Conservation (phyloP, 1,140 invertebrate species). For the Tetranychus cinnabarinus region DNA sequence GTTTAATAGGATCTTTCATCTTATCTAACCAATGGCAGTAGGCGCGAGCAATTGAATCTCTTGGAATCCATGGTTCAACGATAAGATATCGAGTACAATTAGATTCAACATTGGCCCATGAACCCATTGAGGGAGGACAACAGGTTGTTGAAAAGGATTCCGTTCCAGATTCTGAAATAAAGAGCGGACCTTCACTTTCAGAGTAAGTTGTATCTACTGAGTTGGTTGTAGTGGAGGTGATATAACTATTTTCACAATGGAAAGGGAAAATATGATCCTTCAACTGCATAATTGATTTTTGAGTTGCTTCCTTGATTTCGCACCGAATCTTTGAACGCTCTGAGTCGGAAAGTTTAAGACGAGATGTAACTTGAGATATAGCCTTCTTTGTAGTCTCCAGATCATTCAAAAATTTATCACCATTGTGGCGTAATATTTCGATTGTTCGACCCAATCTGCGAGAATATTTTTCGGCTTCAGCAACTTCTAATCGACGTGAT, state of each 20-base stretch:
- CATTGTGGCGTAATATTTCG: background rate
- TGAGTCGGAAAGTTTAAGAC: background rate
- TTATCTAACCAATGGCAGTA: background rate
- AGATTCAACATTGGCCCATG: background rate
- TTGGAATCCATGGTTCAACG: slow-evolving; percentile 6
- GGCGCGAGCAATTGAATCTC: background rate
- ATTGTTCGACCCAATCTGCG: background rate
- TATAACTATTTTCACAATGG: background rate
- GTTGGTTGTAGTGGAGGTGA: background rate
- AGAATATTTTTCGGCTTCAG: background rate
- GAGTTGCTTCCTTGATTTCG: background rate
- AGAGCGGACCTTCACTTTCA: background rate
- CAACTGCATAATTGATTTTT: background rate
- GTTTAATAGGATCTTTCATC: background rate
- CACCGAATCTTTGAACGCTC: background rate
- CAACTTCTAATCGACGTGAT: background rate
- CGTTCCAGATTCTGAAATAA: background rate
- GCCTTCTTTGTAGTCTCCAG: background rate
- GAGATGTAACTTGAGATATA: background rate
- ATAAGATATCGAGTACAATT: background rate
- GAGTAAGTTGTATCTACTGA: background rate
- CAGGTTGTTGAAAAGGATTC: background rate
- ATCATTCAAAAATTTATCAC: background rate
- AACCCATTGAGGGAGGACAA: background rate
- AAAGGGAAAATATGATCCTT: background rate